A percentile compares a stretch with the other conserved stretches of the same genome.
Evolutionary conservation across 2,888 invertebrate genomes (phyloP).

Genomic region (Acholoe squamosa): DNA sequence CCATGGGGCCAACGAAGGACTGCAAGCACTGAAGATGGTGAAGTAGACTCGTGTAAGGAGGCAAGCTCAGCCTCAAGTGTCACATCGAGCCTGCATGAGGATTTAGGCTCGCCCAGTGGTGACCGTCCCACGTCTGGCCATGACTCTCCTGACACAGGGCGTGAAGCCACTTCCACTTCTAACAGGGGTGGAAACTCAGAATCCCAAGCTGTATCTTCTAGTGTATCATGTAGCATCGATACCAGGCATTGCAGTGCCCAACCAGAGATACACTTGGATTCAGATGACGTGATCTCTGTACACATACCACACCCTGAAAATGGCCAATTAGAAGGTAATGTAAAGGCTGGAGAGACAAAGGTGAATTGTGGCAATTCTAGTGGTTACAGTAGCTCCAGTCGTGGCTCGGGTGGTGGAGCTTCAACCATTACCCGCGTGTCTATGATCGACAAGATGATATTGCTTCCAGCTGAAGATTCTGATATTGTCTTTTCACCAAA

Average conservation of each 20-base stretch:
- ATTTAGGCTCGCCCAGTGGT: background rate
- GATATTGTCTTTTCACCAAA: conserved; percentile 75
- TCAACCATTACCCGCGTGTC: background rate
- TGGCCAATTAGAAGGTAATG: background rate
- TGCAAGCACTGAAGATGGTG: conserved; percentile 21
- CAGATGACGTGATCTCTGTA: conserved; percentile 41
- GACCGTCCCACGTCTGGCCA: background rate
- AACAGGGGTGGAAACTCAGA: background rate
- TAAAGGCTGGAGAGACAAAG: background rate
- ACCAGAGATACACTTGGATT: conserved; percentile 48
- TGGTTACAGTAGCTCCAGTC: background rate
- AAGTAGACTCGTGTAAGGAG: conserved; percentile 59
- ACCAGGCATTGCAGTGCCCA: background rate
- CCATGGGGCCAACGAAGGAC: conserved; percentile 63
- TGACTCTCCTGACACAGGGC: background rate
- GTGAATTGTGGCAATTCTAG: background rate
- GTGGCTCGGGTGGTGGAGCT: background rate
- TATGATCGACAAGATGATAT: background rate
- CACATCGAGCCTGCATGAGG: background rate
- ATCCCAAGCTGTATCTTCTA: background rate
- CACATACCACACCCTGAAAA: conserved; percentile 35
- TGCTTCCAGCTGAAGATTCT: conserved; percentile 54
- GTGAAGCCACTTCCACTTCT: no score
- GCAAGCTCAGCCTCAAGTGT: conserved; percentile 43
- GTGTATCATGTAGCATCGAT: background rate